Evolutionary conservation across 2,888 invertebrate species (phyloP), one percentile per base, ranked within the genome.

Genomic region (Xestia rhomboidea): DNA sequence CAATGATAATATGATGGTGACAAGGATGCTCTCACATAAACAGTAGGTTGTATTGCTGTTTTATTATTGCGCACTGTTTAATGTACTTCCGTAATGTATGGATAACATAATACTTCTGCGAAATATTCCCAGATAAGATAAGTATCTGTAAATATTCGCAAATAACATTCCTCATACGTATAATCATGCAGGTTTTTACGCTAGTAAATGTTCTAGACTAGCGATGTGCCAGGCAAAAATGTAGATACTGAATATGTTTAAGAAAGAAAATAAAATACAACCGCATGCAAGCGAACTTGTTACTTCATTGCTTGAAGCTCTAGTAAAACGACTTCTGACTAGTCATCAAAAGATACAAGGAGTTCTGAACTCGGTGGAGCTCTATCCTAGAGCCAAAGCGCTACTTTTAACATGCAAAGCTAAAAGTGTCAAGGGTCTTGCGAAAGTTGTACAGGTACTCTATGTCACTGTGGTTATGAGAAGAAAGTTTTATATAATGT

Each of bases 1-100:
- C 77, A 85, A 67, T 60, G 84, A 87, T 89, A 89, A 84, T 81
- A 76, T 77, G 82, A 79, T 81, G 80, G 83, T 70, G 64, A 81
- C 74, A 82, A 85, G 66, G 78, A 82, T 81, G 87, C 51, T 60
- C 63, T 63, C 71, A 46, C 44, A 81, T 72, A 70, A 76, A 83
- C 79, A 80, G 54, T 51, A 44, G 21, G 76, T 76, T 30, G 78
- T 74, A 38, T 69, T 77, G 63, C 62, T 38, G 15, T 83, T 77
- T 77, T 86, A 79, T 81, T 81, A 73, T 72, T 82, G 51, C 82
- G 34, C 51, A 34, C 34, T 69, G 51, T 51, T 82, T 82, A 66
- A 83, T 83, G 41, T 49, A 57, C 85, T 85, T 82, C 71, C 77
- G 21, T 86, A 70, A 74, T 62, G 27, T 69, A 62, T 62, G 80